Conservation (phyloP, 2,888 invertebrate species). For the Ypsolopha scabrella region DNA sequence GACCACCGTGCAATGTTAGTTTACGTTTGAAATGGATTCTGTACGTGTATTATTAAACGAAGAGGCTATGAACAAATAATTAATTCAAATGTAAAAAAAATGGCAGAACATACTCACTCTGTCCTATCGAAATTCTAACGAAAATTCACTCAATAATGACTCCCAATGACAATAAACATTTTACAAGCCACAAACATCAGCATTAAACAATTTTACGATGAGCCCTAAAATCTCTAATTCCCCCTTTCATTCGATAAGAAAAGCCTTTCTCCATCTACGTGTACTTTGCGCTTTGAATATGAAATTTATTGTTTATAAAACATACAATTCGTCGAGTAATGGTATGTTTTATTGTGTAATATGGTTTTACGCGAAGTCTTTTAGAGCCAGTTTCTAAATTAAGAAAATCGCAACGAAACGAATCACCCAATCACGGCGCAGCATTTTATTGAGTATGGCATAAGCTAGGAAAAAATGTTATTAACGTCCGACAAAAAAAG, state of each 20-base stretch:
- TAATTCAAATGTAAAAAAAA: neutral
- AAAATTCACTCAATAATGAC: too few relatives aligned
- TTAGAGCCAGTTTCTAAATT: too few relatives aligned
- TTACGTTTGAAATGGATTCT: slow-evolving; percentile 4
- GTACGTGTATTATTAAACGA: neutral
- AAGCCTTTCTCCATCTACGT: slow-evolving; percentile 13
- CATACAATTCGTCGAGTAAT: slow-evolving; percentile 10
- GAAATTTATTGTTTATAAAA: slow-evolving; percentile 12
- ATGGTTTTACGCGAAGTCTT: slow-evolving; percentile 7
- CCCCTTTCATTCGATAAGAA: slow-evolving; percentile 7
- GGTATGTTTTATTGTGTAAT: slow-evolving; percentile 20
- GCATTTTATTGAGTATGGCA: too few relatives aligned
- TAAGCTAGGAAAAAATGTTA: too few relatives aligned
- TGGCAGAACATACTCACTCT: too few relatives aligned
- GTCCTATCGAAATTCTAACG: neutral
- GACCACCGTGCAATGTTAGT: slow-evolving; percentile 5
- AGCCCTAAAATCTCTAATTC: slow-evolving; percentile 2
- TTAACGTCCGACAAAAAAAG: too few relatives aligned
- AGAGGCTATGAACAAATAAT: neutral
- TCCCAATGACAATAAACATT: neutral
- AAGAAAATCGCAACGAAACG: too few relatives aligned
- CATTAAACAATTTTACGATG: neutral
- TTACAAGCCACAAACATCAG: neutral
- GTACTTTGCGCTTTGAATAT: slow-evolving; percentile 24
- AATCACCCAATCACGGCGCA: too few relatives aligned